A percentile compares a stretch with the other conserved stretches of the same genome.
phyloP scores from a whole-genome alignment of 2,113 vertebrate genomes.

The Oreochromis spilurus region DNA sequence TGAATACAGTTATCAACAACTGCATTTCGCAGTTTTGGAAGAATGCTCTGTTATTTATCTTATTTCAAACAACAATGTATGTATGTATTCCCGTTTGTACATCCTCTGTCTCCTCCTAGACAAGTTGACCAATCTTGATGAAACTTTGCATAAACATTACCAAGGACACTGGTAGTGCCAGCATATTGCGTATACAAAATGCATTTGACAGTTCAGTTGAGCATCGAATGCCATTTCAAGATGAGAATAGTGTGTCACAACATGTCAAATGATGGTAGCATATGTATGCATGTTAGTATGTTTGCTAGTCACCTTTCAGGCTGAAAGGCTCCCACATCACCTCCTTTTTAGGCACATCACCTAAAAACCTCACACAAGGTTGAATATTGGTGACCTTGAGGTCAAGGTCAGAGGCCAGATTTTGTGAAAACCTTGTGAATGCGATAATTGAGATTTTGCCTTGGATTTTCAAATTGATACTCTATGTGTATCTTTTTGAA shows the following conservation, averaged over 20 bases:
- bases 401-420: not conserved
- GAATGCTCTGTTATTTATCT: not conserved
- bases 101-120: not conserved
- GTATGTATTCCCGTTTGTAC: not conserved
- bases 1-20: not conserved
- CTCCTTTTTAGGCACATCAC: not conserved
- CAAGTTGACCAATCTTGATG: not conserved
- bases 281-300: not conserved
- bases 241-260: not conserved
- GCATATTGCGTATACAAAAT: not conserved
- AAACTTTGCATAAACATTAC: not conserved
- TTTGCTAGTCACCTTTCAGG: not conserved
- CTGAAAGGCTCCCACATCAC: not conserved
- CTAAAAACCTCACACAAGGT: not conserved
- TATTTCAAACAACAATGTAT: not conserved
- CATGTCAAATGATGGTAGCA: not conserved
- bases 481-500: no score
- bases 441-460: not conserved
- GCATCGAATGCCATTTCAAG: not conserved
- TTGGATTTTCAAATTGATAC: not conserved
- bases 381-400: not conserved
- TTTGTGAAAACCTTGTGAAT: not conserved
- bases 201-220: not conserved
- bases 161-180: not conserved
- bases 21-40: not conserved